Conservation (phyloP, 2,113 vertebrate species). For the Corythaixoides concolor region DNA sequence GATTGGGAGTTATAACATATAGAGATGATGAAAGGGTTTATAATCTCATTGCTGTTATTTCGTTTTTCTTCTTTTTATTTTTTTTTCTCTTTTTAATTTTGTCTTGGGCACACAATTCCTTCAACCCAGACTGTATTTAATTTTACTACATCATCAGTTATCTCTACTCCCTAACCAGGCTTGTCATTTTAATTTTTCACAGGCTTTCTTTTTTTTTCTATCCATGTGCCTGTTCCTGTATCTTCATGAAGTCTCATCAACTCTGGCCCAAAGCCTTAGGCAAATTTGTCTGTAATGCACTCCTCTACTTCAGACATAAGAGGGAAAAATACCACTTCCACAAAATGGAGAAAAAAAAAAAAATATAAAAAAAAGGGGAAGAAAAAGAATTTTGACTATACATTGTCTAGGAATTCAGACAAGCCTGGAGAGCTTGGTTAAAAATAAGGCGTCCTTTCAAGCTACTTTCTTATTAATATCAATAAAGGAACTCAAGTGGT, state of each 20-base stretch:
- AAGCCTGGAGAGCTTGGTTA: not conserved
- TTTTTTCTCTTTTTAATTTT: conserved; percentile 42
- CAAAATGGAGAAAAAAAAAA: not conserved
- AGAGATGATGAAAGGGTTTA: conserved; percentile 52
- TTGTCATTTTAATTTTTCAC: conserved; percentile 75
- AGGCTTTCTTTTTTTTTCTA: conserved; percentile 55
- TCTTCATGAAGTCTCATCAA: conserved; percentile 63
- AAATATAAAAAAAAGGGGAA: too few relatives aligned
- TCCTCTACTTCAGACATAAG: conserved; percentile 33
- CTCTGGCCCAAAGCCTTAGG: conserved; percentile 57
- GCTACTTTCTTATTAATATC: not conserved
- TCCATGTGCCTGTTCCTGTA: conserved; percentile 48
- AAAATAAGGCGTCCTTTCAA: not conserved
- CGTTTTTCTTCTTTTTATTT: not conserved
- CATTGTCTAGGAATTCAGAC: not conserved
- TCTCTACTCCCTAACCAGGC: conserved; percentile 62
- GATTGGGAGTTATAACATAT: not conserved
- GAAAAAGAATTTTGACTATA: not conserved
- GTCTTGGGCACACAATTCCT: conserved; percentile 44
- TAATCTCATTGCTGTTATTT: conserved; percentile 57
- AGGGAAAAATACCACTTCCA: not conserved
- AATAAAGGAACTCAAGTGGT: not conserved
- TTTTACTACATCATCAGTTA: conserved; percentile 68
- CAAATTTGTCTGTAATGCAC: conserved; percentile 52
- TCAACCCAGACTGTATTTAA: conserved; percentile 62